Evolutionary conservation across 2,113 vertebrate species (phyloP).

Genomic region (Pomatostomus ruficeps): DNA sequence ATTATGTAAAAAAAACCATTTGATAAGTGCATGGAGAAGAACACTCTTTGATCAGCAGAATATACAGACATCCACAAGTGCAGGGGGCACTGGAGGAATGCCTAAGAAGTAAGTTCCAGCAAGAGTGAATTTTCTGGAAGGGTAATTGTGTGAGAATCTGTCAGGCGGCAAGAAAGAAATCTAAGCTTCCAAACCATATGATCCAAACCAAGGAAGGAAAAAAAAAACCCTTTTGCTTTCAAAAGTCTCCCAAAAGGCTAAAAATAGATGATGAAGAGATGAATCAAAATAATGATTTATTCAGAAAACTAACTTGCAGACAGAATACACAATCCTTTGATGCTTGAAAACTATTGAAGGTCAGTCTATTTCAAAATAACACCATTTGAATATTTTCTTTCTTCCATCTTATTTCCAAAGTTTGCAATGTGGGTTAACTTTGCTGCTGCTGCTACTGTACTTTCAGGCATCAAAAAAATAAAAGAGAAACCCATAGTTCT

Average conservation of each 20-base stretch:
- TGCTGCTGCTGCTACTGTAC: not conserved
- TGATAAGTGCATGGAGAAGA: constrained; percentile 40
- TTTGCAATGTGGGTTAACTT: not conserved
- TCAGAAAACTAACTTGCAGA: constrained; percentile 33
- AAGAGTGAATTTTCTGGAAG: constrained; percentile 9
- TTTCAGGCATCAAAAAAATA: not conserved
- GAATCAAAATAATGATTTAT: constrained; percentile 41
- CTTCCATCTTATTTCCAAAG: not conserved
- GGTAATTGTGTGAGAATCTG: not conserved
- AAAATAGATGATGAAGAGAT: constrained; percentile 13
- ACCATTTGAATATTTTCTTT: not conserved
- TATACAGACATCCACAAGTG: not conserved
- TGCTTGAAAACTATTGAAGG: not conserved
- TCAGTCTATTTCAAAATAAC: not conserved
- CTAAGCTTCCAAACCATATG: constrained; percentile 5
- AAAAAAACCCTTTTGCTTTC: not conserved
- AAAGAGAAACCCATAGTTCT: not conserved
- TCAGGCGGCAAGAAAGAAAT: not conserved
- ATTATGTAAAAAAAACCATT: constrained; percentile 33
- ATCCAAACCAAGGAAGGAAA: not conserved
- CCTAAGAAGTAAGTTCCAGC: constrained; percentile 41
- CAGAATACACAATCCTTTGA: constrained; percentile 46
- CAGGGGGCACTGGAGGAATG: constrained; percentile 37
- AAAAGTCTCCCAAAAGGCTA: not conserved
- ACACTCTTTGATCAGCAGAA: constrained; percentile 33